Evolutionary conservation across 2,888 invertebrate genomes (phyloP), one percentile per base, ranked within the genome.

Genomic region (Drosophila nr. perissopoda): DNA sequence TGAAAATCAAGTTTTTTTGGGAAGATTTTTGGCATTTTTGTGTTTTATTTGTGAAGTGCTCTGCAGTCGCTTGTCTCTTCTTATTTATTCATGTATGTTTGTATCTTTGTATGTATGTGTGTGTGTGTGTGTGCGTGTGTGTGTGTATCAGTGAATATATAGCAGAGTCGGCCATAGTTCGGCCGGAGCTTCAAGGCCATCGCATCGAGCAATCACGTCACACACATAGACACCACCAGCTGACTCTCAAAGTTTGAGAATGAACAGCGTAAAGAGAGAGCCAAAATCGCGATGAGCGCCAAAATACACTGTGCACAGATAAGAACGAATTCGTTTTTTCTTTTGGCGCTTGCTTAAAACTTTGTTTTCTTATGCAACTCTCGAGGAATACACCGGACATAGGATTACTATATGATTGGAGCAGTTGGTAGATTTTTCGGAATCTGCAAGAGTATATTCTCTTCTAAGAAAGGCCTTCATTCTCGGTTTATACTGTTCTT

Each of bases 1-100:
- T 60, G 59, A 61, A 70, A 79, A 79, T 79, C 77, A 78, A 78
- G 77, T 78, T 78, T 78, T 70, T 78, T 74, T 60, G 38, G 53
- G 60, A 57, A 64, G 54, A 71, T 65, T 72, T 74, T 76, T 76
- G 68, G 58, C 42, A 61, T 64, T 65, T 68, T 25, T 25, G 13
- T 46, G 25, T 64, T 57, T 57, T 74, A 57, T 74, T 48, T 53
- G 25, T 54, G 63, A 31, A 36, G 29, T 53, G 46, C 27, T 54
- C 46, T 54, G 53, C 49, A 64, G 53, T 59, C 67, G 59, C 51
- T 68, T 34, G 27, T 54, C 65, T 57, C 63, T 61, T 58, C 57
- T 70, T 56, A n/a, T 52, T 67, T 76, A 60, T 72, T 67, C 60
- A 60, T 63, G 59, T 70, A 40, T 61, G n/a, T 38, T n/a, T n/a